phyloP scores from a whole-genome alignment of 2,888 invertebrate species.

The Limnephilus rhombicus region DNA sequence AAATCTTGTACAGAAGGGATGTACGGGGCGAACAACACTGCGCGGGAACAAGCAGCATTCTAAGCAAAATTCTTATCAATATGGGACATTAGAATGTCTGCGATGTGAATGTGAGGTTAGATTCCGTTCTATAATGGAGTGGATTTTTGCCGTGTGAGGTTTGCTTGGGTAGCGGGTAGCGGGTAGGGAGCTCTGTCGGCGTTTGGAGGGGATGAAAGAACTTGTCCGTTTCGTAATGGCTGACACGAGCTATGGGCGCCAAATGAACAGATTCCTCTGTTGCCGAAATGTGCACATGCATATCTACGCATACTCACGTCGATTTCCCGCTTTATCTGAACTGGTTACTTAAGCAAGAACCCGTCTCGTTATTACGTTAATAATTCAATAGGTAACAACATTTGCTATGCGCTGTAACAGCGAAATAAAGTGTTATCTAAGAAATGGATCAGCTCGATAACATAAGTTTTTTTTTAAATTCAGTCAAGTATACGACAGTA shows the following conservation, averaged over 20 bases:
- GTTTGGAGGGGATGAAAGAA: conserved; percentile 42
- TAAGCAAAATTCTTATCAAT: conserved; percentile 66
- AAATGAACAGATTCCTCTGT: not conserved
- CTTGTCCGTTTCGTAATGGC: conserved; percentile 46
- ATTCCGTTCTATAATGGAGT: conserved; percentile 65
- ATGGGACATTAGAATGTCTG: conserved; percentile 66
- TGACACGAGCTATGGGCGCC: conserved; percentile 14
- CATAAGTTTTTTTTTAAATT: not conserved
- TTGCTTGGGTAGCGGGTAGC: conserved; percentile 40
- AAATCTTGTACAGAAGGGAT: conserved; percentile 47
- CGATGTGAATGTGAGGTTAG: conserved; percentile 65
- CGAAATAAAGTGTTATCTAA: not conserved
- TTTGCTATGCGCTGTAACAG: conserved; percentile 2
- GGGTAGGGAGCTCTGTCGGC: conserved; percentile 34
- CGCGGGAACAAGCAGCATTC: conserved; percentile 56
- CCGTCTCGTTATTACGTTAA: not conserved
- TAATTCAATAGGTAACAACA: not conserved
- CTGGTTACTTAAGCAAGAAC: not conserved
- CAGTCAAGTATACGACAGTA: too few species aligned
- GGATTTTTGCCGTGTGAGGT: conserved; percentile 64
- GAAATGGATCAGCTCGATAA: not conserved
- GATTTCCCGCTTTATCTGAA: not conserved
- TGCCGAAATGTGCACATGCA: not conserved
- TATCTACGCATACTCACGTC: not conserved
- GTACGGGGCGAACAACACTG: conserved; percentile 68